Evolutionary conservation across 2,113 vertebrate species (phyloP).

Genomic region (Nesoenas mayeri): DNA sequence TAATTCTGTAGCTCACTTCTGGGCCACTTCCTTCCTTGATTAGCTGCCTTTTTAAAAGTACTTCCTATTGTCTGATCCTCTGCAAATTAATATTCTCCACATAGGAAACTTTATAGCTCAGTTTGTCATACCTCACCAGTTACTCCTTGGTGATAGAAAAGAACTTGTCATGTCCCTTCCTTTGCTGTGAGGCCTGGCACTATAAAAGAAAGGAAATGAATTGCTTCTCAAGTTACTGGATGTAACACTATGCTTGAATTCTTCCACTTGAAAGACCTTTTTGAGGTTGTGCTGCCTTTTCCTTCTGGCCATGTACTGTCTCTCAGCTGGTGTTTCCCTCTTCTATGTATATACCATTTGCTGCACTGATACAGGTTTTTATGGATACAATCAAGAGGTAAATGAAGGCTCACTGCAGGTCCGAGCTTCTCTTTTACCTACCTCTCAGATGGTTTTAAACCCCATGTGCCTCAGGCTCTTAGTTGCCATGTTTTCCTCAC

Average conservation of each 20-base stretch:
- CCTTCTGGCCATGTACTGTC: background rate
- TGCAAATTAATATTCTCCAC: background rate
- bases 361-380: constrained; percentile 47
- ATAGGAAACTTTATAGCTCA: background rate
- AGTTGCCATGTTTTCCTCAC: background rate
- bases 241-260: constrained; percentile 56
- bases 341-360: background rate
- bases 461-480: background rate
- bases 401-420: constrained; percentile 42
- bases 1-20: background rate
- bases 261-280: constrained; percentile 13
- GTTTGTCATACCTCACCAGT: background rate
- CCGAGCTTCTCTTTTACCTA: constrained; percentile 45
- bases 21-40: background rate
- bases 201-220: background rate
- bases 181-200: background rate
- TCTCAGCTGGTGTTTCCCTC: background rate
- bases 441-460: constrained; percentile 36
- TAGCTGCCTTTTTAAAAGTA: background rate
- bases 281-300: background rate
- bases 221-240: constrained; percentile 10
- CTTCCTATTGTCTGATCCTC: background rate
- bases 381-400: constrained; percentile 19
- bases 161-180: background rate
- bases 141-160: background rate